Evolutionary conservation across 1,140 invertebrate genomes (phyloP), one percentile per base, ranked within the genome.

Genomic region (Papilio dardanus): DNA sequence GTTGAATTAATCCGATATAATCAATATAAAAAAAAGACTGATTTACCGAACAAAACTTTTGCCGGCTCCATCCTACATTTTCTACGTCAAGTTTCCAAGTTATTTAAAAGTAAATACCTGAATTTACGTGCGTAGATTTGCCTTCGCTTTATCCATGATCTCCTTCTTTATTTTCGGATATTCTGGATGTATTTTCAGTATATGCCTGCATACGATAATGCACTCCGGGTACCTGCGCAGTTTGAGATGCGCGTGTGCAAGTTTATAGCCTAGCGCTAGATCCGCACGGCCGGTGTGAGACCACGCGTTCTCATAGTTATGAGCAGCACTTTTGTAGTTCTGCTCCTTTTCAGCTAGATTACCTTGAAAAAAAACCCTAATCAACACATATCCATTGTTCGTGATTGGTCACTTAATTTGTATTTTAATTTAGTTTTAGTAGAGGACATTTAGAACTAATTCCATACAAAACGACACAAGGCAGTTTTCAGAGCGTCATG

Each of bases 161-260:
- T 99, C 98, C 88, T 99, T 99, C 76, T 95, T 96, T 6, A 99
- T 97, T 80, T 97, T 97, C 0, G 97, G 97, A 94, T 98, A 99
- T 80, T 99, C 97, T 0, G 98, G 97, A 92, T 96, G 97, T 50
- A 95, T 93, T 76, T 95, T 96, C 5, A 99, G 87, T 5, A 99
- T 96, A 79, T 96, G 95, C 77, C 98, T 96, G 69, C 86, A 90
- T 0, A 92, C 91, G 3, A 92, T 85, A 16, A 93, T 92, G 1
- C 95, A 95, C 85, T 99, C 97, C 0, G 98, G 97, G 88, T 96
- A 98, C 74, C 96, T 94, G 90, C 98, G 99, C 2, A 96, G 96
- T 89, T 99, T 99, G 88, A 99, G 95, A 86, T 97, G 96, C 81
- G 97, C 97, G 85, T 98, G 98, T 0, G 98, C 98, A 7, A 99